Conservation (phyloP, 2,797 vertebrate genomes). For the Sebastes itinus region DNA sequence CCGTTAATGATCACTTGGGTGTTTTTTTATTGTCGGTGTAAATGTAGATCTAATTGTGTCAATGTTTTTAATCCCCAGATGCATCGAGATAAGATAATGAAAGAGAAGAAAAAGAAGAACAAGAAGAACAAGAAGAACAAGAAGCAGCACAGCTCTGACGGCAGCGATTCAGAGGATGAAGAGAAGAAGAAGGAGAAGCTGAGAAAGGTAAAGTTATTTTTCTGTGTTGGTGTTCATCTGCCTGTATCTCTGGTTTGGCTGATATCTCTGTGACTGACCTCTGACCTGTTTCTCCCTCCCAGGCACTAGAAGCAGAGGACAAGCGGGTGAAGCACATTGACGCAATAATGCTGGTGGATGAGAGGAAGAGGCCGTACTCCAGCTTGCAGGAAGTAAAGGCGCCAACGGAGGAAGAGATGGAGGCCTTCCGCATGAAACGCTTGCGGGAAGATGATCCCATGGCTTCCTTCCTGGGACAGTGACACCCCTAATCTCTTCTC, state of each 20-base stretch:
- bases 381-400: conserved; percentile 90
- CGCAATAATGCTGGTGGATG: conserved; percentile 92
- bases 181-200: conserved; percentile 95
- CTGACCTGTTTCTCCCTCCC: background rate
- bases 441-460: conserved; percentile 93
- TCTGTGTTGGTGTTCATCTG: background rate
- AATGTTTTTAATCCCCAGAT: conserved; percentile 79
- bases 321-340: conserved; percentile 91
- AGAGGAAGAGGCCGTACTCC: conserved; percentile 93
- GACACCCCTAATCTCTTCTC: conserved; percentile 22
- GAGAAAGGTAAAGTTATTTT: conserved; percentile 86
- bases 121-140: conserved; percentile 93
- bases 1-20: background rate
- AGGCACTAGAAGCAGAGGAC: conserved; percentile 96
- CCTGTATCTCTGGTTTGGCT: background rate
- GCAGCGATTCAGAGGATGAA: conserved; percentile 92
- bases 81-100: conserved; percentile 93
- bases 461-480: conserved; percentile 93
- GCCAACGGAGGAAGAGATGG: conserved; percentile 98
- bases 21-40: background rate
- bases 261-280: conserved; percentile 1
- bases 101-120: conserved; percentile 92
- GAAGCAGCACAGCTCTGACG: conserved; percentile 89
- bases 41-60: background rate
- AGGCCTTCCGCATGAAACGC: conserved; percentile 97